Evolutionary conservation across 1,140 invertebrate species (phyloP), one percentile per base, ranked within the genome.

Genomic region (Drosophila willistoni): DNA sequence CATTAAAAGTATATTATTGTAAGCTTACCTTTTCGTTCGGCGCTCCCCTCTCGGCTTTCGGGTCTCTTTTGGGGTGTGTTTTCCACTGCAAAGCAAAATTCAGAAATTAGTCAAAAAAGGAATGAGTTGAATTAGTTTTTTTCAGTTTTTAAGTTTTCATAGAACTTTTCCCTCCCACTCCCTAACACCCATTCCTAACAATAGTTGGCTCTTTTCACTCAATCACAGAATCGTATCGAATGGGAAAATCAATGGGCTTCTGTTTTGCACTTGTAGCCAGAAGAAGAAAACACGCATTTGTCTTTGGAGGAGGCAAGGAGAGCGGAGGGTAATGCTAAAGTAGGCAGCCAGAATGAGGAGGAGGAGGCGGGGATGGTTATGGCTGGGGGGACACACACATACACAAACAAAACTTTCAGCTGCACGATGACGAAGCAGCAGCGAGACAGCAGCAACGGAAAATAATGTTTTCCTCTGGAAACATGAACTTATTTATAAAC

Each of bases 1-100:
- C 56, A 78, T 74, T 69, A 65, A 73, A 59, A 57, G 54, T 61
- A 34, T 54, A 66, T 56, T 64, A 61, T 63, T 71, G 59, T 29
- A 6, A 55, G 64, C 41, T 90, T 80, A 91, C 90, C 84, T 91
- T 90, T 91, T 73, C 90, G 82, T 73, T 91, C 90, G 64, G 79
- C 90, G 71, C 90, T 91, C 61, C 90, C 90, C 83, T 91, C 90
- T 68, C 90, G 90, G 68, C 90, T 91, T 73, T 90, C 90, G 55
- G 75, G 57, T 84, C 87, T 85, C 76, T 90, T 89, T 59, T 59
- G 56, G 77, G 81, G 75, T 90, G 89, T 85, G 81, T 90, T 84
- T 90, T 91, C 90, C 87, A 85, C 90, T 91, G 84, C 29, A 69
- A 91, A 91, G 68, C 73, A 81, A 70, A 51, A 51, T 17, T 9